Evolutionary conservation across 2,797 vertebrate species (phyloP).

Genomic region (Myotis daubentonii): DNA sequence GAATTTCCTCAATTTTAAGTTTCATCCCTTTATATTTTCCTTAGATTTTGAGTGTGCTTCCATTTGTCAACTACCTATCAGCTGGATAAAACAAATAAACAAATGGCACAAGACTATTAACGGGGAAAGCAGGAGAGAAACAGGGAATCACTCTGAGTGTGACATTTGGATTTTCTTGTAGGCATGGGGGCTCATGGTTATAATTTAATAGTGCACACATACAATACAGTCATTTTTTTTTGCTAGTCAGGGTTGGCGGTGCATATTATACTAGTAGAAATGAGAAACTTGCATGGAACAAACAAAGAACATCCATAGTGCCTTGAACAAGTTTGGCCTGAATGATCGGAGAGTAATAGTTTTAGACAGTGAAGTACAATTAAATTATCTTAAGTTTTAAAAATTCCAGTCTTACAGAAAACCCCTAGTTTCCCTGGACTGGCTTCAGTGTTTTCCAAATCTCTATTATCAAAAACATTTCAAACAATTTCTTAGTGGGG

Average conservation of each 20-base stretch:
- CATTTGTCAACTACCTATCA: constrained; percentile 36
- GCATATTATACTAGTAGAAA: background rate
- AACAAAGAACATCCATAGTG: background rate
- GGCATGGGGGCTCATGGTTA: background rate
- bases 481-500: background rate
- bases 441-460: background rate
- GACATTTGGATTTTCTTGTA: background rate
- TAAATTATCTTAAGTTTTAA: background rate
- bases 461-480: constrained; percentile 25
- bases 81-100: constrained; percentile 49
- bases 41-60: constrained; percentile 26
- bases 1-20: background rate
- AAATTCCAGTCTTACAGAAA: background rate
- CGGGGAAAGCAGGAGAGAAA: background rate
- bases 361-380: background rate
- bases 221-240: constrained; percentile 37
- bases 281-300: background rate
- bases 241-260: background rate
- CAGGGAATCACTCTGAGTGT: background rate
- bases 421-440: background rate
- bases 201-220: constrained; percentile 4
- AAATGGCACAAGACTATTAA: constrained; percentile 15
- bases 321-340: background rate
- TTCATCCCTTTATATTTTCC: background rate
- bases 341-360: background rate